Conservation (phyloP, 2,797 vertebrate genomes). For the Pseudopleuronectes americanus region DNA sequence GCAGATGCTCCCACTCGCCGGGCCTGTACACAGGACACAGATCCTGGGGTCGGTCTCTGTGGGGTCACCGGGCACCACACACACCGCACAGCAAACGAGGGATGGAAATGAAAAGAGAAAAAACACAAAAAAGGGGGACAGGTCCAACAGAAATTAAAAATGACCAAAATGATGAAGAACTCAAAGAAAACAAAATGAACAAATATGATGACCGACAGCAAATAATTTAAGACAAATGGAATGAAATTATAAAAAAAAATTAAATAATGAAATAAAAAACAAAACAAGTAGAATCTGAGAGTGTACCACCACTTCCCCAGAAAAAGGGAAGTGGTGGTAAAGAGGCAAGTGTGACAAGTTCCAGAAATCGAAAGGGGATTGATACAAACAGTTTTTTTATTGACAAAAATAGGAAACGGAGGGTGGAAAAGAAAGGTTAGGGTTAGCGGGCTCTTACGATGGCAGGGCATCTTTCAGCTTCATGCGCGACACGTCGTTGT, state of each 20-base stretch:
- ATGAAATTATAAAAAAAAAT: neutral
- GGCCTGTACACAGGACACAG: constrained; percentile 99
- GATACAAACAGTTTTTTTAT: neutral
- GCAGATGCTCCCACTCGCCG: constrained; percentile 97
- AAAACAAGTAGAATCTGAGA: neutral
- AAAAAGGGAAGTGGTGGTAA: neutral
- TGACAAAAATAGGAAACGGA: constrained; percentile 4
- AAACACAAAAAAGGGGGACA: constrained; percentile 69
- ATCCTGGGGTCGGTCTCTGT: constrained; percentile 98
- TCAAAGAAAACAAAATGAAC: constrained; percentile 64
- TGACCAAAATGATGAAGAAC: constrained; percentile 71
- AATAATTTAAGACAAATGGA: constrained; percentile 1
- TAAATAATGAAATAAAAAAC: constrained; percentile 12
- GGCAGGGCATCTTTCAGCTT: constrained; percentile 96
- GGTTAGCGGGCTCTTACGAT: constrained; percentile 88
- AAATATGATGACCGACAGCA: constrained; percentile 28
- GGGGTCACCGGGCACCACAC: constrained; percentile 63
- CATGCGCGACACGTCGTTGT: constrained; percentile 97
- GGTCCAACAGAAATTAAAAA: constrained; percentile 69
- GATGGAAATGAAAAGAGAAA: constrained; percentile 67
- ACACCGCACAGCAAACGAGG: constrained; percentile 57
- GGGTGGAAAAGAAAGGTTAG: constrained; percentile 21
- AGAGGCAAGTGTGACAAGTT: constrained; percentile 1
- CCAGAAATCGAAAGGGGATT: neutral
- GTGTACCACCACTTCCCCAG: too few relatives aligned